Evolutionary conservation across 1,140 invertebrate species (phyloP).

Genomic region (Papilio machaon): DNA sequence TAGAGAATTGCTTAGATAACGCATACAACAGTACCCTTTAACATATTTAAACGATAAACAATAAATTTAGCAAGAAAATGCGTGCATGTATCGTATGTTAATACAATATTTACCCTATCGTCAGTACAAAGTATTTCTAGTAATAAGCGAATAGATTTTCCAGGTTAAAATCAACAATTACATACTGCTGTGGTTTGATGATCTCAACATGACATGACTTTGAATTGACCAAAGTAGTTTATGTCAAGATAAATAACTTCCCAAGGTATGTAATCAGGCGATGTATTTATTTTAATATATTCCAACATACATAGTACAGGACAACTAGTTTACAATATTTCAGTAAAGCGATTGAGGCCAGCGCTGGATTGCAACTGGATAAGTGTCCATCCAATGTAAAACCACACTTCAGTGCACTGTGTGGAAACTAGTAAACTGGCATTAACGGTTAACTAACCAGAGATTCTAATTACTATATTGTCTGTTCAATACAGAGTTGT

Average conservation of each 20-base stretch:
- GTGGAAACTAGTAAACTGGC: too few relatives aligned
- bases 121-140: conserved; percentile 26
- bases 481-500: background rate
- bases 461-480: background rate
- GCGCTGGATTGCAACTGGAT: too few relatives aligned
- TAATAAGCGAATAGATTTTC: conserved; percentile 24
- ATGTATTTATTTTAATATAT: conserved; percentile 7
- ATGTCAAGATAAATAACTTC: conserved; percentile 28
- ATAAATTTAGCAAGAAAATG: conserved; percentile 31
- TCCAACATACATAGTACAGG: background rate
- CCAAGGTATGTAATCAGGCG: background rate
- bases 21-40: conserved; percentile 21
- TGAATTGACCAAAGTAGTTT: conserved; percentile 26
- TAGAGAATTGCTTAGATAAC: conserved; percentile 9
- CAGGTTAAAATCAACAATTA: conserved; percentile 35
- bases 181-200: conserved; percentile 38
- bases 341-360: too few relatives aligned
- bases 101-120: conserved; percentile 25
- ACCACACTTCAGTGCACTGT: too few relatives aligned
- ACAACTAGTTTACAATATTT: too few relatives aligned
- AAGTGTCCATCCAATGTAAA: too few relatives aligned
- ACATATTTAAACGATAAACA: conserved; percentile 28
- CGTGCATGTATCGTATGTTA: conserved; percentile 21
- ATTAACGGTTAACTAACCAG: background rate
- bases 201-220: conserved; percentile 38